Conservation (phyloP, 2,888 invertebrate genomes). For the Dolichopus griseipennis region DNA sequence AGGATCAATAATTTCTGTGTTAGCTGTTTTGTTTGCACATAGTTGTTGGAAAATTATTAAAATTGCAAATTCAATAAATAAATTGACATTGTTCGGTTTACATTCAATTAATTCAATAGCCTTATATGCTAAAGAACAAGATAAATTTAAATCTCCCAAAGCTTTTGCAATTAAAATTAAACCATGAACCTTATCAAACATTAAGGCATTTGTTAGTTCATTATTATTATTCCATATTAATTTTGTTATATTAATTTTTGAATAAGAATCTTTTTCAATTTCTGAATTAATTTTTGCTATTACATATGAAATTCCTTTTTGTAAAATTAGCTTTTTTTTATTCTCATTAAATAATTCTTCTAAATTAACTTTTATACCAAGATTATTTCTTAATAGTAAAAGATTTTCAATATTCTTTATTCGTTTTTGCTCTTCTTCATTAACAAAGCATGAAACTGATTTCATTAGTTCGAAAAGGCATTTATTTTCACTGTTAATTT, state of each 20-base stretch:
- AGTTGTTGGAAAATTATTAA: conserved; percentile 38
- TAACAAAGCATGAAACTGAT: conserved; percentile 28
- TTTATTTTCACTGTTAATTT: conserved; percentile 21
- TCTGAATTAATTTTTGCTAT: conserved; percentile 19
- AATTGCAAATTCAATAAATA: conserved; percentile 34
- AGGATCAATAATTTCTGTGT: conserved; percentile 27
- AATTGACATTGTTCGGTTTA: conserved; percentile 26
- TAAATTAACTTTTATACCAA: conserved; percentile 26
- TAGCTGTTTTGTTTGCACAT: conserved; percentile 14
- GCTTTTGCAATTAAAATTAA: conserved; percentile 31
- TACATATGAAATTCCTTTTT: conserved; percentile 31
- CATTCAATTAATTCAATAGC: conserved; percentile 32
- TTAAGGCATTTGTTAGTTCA: conserved; percentile 31
- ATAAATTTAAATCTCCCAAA: conserved; percentile 33
- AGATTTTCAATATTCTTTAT: conserved; percentile 31
- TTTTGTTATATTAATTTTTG: conserved; percentile 27
- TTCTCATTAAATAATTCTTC: conserved; percentile 26
- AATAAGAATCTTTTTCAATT: conserved; percentile 26
- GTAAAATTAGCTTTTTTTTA: conserved; percentile 27
- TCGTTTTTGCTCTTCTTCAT: conserved; percentile 24
- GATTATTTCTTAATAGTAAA: conserved; percentile 29
- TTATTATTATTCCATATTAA: conserved; percentile 31
- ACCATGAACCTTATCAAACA: conserved; percentile 31
- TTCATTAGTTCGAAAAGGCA: conserved; percentile 35
- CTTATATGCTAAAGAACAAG: conserved; percentile 35